Conservation (phyloP, 2,797 vertebrate genomes). For the Poecilia velifera region DNA sequence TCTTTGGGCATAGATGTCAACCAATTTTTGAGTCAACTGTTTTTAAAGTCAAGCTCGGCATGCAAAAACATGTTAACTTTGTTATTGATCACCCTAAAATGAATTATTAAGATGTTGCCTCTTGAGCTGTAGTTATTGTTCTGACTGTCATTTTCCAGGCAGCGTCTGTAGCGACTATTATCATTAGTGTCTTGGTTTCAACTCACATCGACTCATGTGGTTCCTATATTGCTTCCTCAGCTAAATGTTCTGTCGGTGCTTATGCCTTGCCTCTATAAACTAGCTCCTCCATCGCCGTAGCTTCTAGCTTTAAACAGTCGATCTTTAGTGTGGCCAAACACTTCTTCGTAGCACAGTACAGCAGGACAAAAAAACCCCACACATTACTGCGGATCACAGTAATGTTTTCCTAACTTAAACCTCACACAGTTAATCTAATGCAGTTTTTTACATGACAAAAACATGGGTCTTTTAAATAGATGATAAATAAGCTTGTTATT, state of each 20-base stretch:
- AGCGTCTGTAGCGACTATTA: background rate
- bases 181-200: background rate
- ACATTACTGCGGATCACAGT: background rate
- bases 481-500: background rate
- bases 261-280: background rate
- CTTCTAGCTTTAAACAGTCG: background rate
- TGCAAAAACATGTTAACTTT: background rate
- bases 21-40: background rate
- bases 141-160: background rate
- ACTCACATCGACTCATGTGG: background rate
- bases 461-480: background rate
- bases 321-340: background rate
- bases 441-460: background rate
- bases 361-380: background rate
- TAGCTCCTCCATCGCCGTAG: background rate
- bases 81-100: background rate
- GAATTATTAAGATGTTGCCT: background rate
- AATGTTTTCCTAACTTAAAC: background rate
- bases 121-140: too few relatives aligned
- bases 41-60: background rate
- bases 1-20: background rate
- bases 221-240: background rate
- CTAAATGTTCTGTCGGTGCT: background rate
- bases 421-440: background rate
- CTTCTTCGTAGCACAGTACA: background rate